Percentiles rank a stretch among this genome's conserved stretches.
phyloP scores from a whole-genome alignment of 2,113 vertebrate genomes.

The Vombatus ursinus region DNA sequence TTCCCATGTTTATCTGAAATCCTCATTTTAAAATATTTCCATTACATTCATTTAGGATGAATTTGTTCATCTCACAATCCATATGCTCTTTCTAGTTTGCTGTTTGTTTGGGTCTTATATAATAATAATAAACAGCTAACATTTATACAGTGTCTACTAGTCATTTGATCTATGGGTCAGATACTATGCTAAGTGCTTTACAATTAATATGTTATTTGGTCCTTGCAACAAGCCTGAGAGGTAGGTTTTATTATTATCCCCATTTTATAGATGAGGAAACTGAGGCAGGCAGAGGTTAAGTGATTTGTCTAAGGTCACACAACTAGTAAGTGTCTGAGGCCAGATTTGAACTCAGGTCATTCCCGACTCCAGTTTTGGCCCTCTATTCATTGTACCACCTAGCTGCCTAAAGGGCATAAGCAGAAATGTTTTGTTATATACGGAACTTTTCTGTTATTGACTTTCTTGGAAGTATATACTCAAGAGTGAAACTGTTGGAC shows the following conservation, averaged over 20 bases:
- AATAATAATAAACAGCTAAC: neutral
- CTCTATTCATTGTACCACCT: neutral
- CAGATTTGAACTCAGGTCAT: neutral
- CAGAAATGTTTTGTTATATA: neutral
- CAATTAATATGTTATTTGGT: neutral
- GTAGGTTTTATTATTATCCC: neutral
- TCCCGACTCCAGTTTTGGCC: neutral
- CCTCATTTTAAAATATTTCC: neutral
- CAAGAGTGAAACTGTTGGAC: neutral
- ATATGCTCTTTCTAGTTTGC: neutral
- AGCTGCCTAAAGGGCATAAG: neutral
- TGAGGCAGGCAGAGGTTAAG: neutral
- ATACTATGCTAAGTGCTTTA: neutral
- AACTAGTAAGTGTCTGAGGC: neutral
- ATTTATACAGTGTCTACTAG: neutral
- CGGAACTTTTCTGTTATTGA: neutral
- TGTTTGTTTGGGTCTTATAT: neutral
- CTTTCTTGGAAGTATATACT: neutral
- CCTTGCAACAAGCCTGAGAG: neutral
- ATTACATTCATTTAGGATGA: neutral
- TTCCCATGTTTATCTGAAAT: neutral
- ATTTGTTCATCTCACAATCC: neutral
- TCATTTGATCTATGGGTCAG: neutral
- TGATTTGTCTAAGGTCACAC: neutral
- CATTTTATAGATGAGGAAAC: neutral